phyloP scores from a whole-genome alignment of 2,888 invertebrate genomes.

The Limulus polyphemus region DNA sequence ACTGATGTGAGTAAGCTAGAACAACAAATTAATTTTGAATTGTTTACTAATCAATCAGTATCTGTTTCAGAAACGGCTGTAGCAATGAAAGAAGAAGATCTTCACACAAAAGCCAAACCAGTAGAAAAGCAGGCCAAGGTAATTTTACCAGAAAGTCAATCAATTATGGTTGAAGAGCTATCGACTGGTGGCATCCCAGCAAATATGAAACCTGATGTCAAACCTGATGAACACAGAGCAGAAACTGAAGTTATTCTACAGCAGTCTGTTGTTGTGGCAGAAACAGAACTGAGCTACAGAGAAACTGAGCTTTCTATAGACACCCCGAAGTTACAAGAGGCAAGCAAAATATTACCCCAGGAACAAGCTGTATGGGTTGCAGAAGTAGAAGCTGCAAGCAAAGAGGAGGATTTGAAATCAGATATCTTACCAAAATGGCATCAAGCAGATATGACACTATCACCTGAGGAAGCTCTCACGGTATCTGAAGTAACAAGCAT shows the following conservation, averaged over 20 bases:
- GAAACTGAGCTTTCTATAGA: constrained; percentile 18
- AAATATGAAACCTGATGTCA: constrained; percentile 17
- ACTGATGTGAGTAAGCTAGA: constrained; percentile 7
- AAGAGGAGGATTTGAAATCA: constrained; percentile 17
- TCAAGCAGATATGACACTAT: constrained; percentile 15
- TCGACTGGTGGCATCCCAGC: constrained; percentile 17
- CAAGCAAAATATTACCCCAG: constrained; percentile 13
- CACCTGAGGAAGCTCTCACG: constrained; percentile 22
- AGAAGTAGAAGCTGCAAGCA: constrained; percentile 18
- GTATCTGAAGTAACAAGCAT: constrained; percentile 18
- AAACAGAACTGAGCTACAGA: constrained; percentile 17
- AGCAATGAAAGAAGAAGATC: constrained; percentile 23
- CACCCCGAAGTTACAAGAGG: constrained; percentile 12
- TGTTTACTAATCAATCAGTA: constrained; percentile 23
- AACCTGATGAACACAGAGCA: constrained; percentile 15
- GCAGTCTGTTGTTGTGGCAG: constrained; percentile 15
- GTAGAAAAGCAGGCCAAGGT: constrained; percentile 18
- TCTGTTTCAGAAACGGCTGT: constrained; percentile 24
- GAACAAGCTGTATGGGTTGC: constrained; percentile 16
- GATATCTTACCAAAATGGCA: constrained; percentile 15
- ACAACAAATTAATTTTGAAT: constrained; percentile 8
- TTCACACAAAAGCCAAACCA: constrained; percentile 10
- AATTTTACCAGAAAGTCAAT: constrained; percentile 14
- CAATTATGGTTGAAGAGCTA: constrained; percentile 20
- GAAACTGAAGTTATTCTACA: constrained; percentile 15